A percentile compares a stretch with the other conserved stretches of the same genome.
These are phyloP conservation scores for Corvus moneduloides DNA, from an alignment of 2,113 vertebrate genomes.

Conservation along the genomic window DNA sequence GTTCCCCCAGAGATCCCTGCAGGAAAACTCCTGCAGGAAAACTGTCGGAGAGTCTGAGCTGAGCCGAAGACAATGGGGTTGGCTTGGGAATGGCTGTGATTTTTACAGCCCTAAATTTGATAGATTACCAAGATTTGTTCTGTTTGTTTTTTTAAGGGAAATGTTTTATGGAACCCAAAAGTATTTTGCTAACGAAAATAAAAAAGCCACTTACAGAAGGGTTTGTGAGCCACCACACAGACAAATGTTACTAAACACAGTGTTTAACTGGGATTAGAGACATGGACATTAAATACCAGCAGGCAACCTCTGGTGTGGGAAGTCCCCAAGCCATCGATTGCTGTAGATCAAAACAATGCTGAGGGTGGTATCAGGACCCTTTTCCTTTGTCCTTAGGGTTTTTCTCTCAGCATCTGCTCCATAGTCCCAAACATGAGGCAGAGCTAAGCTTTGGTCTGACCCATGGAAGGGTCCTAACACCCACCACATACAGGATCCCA, in stretches of 20 bases:
- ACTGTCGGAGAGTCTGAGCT: background rate
- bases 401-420: background rate
- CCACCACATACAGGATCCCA: background rate
- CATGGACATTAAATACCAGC: background rate
- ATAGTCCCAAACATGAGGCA: fast-evolving
- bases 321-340: background rate
- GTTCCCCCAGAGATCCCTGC: background rate
- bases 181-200: conserved; percentile 50
- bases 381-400: background rate
- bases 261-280: conserved; percentile 28
- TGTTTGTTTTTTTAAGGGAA: conserved; percentile 47
- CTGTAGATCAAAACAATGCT: background rate
- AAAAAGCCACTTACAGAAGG: conserved; percentile 47
- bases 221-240: conserved; percentile 14
- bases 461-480: background rate
- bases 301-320: background rate
- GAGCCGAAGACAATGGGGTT: conserved; percentile 21
- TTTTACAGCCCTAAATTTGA: conserved; percentile 35
- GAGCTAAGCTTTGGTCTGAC: background rate
- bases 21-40: background rate
- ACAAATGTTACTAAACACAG: conserved; percentile 4
- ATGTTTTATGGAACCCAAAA: conserved; percentile 54
- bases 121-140: conserved; percentile 55
- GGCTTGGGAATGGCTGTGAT: conserved; percentile 21
- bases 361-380: background rate